Base-by-base conservation (phyloP, 2,888 invertebrate genomes). In the Agrotis exclamationis region DNA sequence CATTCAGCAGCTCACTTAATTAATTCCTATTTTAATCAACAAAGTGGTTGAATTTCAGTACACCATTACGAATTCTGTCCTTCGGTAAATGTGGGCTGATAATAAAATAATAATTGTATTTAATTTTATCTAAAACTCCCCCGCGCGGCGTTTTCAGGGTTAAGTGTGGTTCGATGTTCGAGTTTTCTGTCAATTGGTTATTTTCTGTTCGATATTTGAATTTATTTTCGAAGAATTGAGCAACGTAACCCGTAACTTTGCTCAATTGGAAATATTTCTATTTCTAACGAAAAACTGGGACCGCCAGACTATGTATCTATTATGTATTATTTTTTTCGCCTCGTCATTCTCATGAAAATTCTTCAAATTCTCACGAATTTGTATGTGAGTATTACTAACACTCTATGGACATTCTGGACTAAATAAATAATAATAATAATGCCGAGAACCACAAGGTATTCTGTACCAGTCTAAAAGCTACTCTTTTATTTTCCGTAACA, bases 11-110 rank as follows among this genome's bases (percentile, higher is more conserved):
- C 58, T 75, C 68, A 58, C 63, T 70, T 76, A 83, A 82, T 82
- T 84, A 84, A 79, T 76, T 57, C 18, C 59, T 59, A 75, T 57
- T 83, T 79, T 72, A 81, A 83, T 82, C 76, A 83, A 76, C 76
- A 62, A 63, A 70, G 54, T 79, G 82, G 63, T 70, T 20, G 72
- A 64, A 63, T 74, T 56, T 78, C 67, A 48, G 45, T 58, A 54
- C 60, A 7, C 58, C 20, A 73, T 76, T 70, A 63, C 56, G 62
- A 59, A 71, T 77, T 79, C 79, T 60, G 28, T 60, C 16, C 28
- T 74, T 44, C 47, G 22, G 56, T 62, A 64, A 74, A 62, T 71
- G 71, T 67, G 70, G 70, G 60, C 51, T 54, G 73, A 63, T 78
- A 69, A 63, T 71, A 77, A 77, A 80, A 78, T 74, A 70, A 80